Evolutionary conservation across 2,113 vertebrate genomes (phyloP).

Genomic region (Ciconia maguari): DNA sequence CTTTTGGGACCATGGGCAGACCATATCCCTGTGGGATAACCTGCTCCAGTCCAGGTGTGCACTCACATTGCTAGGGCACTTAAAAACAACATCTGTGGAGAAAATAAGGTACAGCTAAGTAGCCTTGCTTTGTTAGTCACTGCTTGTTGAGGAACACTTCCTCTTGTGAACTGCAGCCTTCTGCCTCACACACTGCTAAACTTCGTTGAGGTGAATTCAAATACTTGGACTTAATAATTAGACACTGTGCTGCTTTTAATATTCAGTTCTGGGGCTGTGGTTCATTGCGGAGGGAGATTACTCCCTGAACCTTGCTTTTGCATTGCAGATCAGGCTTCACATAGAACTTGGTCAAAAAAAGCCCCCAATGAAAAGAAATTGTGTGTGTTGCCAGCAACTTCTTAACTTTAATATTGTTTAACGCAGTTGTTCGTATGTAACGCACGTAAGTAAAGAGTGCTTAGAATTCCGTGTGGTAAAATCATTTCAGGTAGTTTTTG

Average conservation of each 20-base stretch:
- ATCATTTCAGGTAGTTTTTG: background rate
- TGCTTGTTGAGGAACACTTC: background rate
- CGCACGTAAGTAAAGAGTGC: background rate
- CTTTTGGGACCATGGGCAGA: background rate
- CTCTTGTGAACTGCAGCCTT: background rate
- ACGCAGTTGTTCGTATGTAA: background rate
- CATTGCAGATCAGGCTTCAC: background rate
- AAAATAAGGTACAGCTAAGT: background rate
- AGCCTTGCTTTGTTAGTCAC: background rate
- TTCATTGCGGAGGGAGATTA: background rate
- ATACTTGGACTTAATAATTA: background rate
- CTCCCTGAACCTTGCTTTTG: background rate
- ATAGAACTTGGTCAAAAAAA: background rate
- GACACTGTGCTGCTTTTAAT: background rate
- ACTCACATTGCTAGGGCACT: background rate
- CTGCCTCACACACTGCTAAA: background rate
- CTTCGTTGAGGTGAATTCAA: background rate
- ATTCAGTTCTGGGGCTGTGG: background rate
- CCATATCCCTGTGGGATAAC: too few species aligned
- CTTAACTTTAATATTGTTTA: background rate
- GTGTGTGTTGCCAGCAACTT: background rate
- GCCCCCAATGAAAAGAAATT: fast-evolving
- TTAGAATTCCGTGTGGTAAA: background rate
- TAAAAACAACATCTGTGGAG: background rate
- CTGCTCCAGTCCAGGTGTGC: background rate